phyloP scores from a whole-genome alignment of 2,113 vertebrate genomes.

The Corydoras maculifer region DNA sequence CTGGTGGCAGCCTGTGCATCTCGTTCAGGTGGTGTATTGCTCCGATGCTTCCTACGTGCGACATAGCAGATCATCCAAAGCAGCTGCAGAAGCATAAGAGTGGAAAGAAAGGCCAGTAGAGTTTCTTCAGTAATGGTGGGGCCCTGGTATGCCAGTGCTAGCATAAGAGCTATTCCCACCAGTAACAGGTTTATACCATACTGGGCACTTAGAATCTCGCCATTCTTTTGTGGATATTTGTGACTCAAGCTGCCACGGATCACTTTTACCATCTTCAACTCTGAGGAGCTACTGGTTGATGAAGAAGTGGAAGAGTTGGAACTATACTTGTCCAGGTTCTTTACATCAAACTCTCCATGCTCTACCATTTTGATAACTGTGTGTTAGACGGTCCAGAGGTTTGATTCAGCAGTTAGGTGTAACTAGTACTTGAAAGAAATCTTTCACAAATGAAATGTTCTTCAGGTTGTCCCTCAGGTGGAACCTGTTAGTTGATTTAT shows the following conservation, averaged over 20 bases:
- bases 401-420: background rate
- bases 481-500: too few relatives aligned
- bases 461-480: too few relatives aligned
- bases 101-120: conserved; percentile 77
- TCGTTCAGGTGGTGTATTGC: conserved; percentile 68
- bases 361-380: conserved; percentile 53
- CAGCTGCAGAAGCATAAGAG: conserved; percentile 87
- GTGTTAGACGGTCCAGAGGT: background rate
- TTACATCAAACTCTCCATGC: conserved; percentile 58
- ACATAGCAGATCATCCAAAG: conserved; percentile 95
- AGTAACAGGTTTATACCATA: conserved; percentile 88
- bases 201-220: conserved; percentile 86
- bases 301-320: conserved; percentile 52
- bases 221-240: conserved; percentile 79
- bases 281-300: conserved; percentile 47
- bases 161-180: conserved; percentile 81
- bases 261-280: conserved; percentile 58
- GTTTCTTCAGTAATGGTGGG: conserved; percentile 71
- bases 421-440: too few relatives aligned
- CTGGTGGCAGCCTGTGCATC: conserved; percentile 80
- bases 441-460: too few relatives aligned
- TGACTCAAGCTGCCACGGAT: conserved; percentile 51
- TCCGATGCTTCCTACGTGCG: conserved; percentile 69
- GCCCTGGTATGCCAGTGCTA: conserved; percentile 77
- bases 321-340: conserved; percentile 62